Conservation (phyloP, 2,888 invertebrate genomes). For the Folsomia manolachei region DNA sequence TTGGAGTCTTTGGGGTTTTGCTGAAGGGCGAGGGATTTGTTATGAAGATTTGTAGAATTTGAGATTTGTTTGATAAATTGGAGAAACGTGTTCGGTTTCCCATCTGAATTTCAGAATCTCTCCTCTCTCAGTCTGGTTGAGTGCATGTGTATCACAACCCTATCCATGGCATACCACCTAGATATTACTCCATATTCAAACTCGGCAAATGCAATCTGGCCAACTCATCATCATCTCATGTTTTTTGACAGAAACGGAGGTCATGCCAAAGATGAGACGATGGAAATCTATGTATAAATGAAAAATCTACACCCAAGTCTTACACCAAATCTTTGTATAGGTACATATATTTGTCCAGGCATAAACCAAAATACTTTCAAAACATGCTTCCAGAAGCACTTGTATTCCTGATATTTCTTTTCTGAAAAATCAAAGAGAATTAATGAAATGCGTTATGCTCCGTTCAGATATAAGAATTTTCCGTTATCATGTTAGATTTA, state of each 20-base stretch:
- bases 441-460: too few species aligned
- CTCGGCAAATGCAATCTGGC: neutral
- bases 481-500: too few species aligned
- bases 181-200: neutral
- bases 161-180: neutral
- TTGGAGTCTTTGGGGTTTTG: neutral
- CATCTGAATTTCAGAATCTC: constrained; percentile 24
- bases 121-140: too few species aligned
- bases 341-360: too few species aligned
- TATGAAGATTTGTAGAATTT: constrained; percentile 39
- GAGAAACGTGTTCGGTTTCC: constrained; percentile 40
- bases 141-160: too few species aligned
- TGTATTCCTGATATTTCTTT: too few species aligned
- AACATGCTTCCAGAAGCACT: too few species aligned
- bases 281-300: neutral
- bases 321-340: too few species aligned
- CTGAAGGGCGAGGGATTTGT: constrained; percentile 34
- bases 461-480: too few species aligned
- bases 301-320: neutral
- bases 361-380: too few species aligned
- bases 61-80: constrained; percentile 42
- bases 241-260: constrained; percentile 10
- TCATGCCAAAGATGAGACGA: neutral
- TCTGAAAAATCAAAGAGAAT: too few species aligned
- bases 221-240: constrained; percentile 1